These are phyloP conservation scores for Xanthia icteritia DNA, from an alignment of 2,888 invertebrate species.

Conservation along the genomic window DNA sequence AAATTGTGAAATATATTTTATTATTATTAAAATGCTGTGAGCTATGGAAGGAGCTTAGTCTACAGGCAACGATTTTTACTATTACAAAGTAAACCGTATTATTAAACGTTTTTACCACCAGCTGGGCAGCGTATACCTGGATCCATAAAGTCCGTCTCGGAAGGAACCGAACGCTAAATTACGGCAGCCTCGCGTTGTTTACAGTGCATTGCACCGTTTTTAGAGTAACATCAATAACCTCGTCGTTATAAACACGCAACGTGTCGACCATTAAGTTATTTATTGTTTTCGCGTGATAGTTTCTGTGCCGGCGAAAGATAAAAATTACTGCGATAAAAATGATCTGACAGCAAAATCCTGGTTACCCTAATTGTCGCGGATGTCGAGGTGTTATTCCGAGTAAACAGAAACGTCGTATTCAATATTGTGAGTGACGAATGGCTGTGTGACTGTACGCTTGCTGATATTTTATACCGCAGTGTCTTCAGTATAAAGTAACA, in stretches of 20 bases:
- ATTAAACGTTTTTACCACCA: constrained; percentile 17
- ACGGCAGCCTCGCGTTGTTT: constrained; percentile 38
- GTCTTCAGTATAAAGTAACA: background rate
- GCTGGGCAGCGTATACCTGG: background rate
- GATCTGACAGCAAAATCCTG: constrained; percentile 53
- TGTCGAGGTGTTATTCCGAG: constrained; percentile 11
- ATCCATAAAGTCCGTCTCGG: constrained; percentile 44
- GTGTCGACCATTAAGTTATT: constrained; percentile 45
- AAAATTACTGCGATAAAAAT: constrained; percentile 52
- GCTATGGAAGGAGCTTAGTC: background rate
- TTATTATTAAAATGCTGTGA: background rate
- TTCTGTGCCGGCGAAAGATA: constrained; percentile 45
- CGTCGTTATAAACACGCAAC: constrained; percentile 57
- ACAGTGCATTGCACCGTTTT: constrained; percentile 48
- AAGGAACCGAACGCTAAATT: constrained; percentile 58
- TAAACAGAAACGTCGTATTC: constrained; percentile 7
- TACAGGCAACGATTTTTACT: background rate
- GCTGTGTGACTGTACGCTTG: background rate
- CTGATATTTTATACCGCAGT: background rate
- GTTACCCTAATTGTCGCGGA: constrained; percentile 54
- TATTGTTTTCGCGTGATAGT: constrained; percentile 59
- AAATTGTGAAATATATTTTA: background rate
- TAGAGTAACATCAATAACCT: constrained; percentile 56
- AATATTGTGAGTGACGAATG: constrained; percentile 22
- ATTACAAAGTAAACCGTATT: constrained; percentile 10